Evolutionary conservation across 2,113 vertebrate genomes (phyloP), one percentile per base, ranked within the genome.

Genomic region (Scolopax mira): DNA sequence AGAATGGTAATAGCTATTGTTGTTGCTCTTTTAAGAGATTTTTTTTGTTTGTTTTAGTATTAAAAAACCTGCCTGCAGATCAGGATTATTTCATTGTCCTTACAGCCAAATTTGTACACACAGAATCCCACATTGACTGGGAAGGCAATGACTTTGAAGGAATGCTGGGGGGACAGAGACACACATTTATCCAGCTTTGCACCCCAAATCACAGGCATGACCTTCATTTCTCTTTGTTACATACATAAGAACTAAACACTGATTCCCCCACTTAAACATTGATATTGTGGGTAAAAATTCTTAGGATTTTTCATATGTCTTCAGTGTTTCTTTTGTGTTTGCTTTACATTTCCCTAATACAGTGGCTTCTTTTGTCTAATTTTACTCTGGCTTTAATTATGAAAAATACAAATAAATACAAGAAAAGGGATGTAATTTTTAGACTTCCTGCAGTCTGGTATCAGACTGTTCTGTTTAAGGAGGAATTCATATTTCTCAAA

Each of bases 321-420:
- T 88, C 44, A 62, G 27, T 6, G 24, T 57, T 91, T 92, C 49
- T 54, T 85, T 61, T 85, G 21, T 85, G 46, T 66, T 92, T 87
- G 61, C 55, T 84, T 86, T 66, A 60, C 18, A 17, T 88, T 95
- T 93, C 64, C 78, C 48, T 75, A 69, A n/a, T 31, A 85, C 57
- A 92, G 35, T 54, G 61, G 22, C 66, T 90, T 73, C 64, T 84
- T 94, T 86, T 90, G 54, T 83, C 91, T 92, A 49, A 74, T 88
- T 94, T 88, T 85, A 80, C 35, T 86, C 55, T 58, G 60, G 39
- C 48, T 96, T 92, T 91, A 90, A 95, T 94, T 5, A 74, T 13
- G 24, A 91, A 84, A 83, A 92, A 70, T 58, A 85, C 81, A 81
- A 87, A 92, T 31, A 84, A 92, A 83, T 70, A 75, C 22, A 77